Evolutionary conservation across 2,797 vertebrate genomes (phyloP).

Genomic region (Acrocephalus scirpaceus): DNA sequence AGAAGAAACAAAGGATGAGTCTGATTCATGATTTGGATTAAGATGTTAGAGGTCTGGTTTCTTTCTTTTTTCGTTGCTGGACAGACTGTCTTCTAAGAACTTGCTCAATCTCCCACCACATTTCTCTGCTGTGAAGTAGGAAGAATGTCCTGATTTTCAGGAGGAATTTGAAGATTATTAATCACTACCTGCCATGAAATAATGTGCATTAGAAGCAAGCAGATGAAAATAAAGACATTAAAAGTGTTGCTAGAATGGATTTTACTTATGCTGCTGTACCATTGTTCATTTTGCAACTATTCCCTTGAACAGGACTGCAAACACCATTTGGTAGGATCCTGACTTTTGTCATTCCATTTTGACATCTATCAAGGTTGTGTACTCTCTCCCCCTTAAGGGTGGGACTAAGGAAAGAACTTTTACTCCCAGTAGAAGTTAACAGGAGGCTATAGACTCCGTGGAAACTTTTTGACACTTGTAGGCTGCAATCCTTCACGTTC

Average conservation of each 20-base stretch:
- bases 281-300: background rate
- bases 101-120: background rate
- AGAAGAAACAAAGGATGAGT: background rate
- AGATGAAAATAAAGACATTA: background rate
- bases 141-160: background rate
- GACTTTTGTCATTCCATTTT: background rate
- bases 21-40: background rate
- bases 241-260: background rate
- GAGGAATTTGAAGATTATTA: background rate
- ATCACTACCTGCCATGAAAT: background rate
- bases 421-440: background rate
- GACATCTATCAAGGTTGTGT: background rate
- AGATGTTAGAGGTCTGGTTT: background rate
- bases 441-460: fast-evolving
- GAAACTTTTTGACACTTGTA: background rate
- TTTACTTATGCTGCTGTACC: background rate
- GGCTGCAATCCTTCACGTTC: fast-evolving
- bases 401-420: background rate
- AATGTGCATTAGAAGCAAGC: background rate
- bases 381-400: background rate
- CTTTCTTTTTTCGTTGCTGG: background rate
- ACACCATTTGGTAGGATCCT: background rate
- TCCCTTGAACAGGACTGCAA: background rate
- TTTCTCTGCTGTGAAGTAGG: background rate
- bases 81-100: background rate